Evolutionary conservation across 2,113 vertebrate genomes (phyloP).

Genomic region (Phocoena phocoena): DNA sequence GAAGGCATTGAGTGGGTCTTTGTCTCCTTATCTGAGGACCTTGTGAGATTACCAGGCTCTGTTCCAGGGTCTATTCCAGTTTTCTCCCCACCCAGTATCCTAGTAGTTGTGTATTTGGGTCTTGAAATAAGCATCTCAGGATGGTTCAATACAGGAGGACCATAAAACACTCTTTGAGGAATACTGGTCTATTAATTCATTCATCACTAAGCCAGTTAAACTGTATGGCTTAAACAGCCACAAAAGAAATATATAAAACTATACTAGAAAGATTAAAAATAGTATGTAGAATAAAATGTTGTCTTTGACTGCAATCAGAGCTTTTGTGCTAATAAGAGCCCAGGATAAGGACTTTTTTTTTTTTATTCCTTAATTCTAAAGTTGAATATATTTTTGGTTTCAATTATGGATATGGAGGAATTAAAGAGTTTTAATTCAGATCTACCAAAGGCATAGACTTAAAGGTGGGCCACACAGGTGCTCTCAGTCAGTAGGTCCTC

Average conservation of each 20-base stretch:
- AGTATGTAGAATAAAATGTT: not conserved
- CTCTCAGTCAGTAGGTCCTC: not conserved
- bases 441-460: not conserved
- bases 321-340: not conserved
- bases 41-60: not conserved
- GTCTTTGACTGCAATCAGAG: not conserved
- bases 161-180: not conserved
- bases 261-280: not conserved
- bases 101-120: not conserved
- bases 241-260: not conserved
- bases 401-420: not conserved
- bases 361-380: not conserved
- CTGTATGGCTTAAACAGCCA: not conserved
- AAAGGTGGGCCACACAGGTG: not conserved
- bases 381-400: not conserved
- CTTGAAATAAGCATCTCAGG: constrained; percentile 31
- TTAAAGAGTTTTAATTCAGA: not conserved
- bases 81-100: not conserved
- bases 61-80: no score
- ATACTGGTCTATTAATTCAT: not conserved
- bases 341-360: not conserved
- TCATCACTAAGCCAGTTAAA: not conserved
- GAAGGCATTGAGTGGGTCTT: not conserved
- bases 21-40: not conserved
- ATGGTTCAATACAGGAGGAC: not conserved